Conservation (phyloP, 2,888 invertebrate species). For the Eubasilissa splendida region DNA sequence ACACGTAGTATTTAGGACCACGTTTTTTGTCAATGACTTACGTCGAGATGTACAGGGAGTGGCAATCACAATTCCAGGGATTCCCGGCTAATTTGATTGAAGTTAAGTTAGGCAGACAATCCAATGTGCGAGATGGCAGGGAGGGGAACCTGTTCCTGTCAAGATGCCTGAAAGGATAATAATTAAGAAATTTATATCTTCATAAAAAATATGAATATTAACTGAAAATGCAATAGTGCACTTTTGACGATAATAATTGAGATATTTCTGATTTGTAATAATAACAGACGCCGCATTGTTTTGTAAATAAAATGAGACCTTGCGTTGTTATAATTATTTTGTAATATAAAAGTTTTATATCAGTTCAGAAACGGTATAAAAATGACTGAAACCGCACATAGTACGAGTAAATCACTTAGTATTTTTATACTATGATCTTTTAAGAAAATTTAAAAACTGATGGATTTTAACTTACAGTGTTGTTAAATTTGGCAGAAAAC, state of each 20-base stretch:
- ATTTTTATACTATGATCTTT: background rate
- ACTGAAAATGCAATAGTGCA: background rate
- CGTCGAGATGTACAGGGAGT: slow-evolving; percentile 80
- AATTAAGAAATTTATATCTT: no score
- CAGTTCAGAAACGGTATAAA: no score
- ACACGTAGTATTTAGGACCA: no score
- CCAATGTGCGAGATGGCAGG: slow-evolving; percentile 78
- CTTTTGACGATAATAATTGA: background rate
- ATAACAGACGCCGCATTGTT: no score
- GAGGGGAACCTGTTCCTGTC: slow-evolving; percentile 83
- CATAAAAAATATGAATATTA: background rate
- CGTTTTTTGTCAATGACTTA: slow-evolving; percentile 65
- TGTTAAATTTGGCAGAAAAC: slow-evolving; percentile 76
- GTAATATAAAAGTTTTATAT: no score
- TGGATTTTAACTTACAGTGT: slow-evolving; percentile 75
- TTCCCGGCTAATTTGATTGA: slow-evolving; percentile 82
- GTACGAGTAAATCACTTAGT: background rate
- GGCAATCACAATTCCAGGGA: slow-evolving; percentile 88
- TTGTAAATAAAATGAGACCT: background rate
- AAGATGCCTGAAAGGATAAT: slow-evolving; percentile 74
- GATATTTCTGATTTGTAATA: no score
- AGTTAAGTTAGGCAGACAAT: slow-evolving; percentile 75
- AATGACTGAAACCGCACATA: no score
- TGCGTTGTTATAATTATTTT: background rate
- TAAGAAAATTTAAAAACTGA: background rate